Evolutionary conservation across 35 echinoderm and acorn worm genomes (phyloP).

Genomic region (Anneissia japonica): DNA sequence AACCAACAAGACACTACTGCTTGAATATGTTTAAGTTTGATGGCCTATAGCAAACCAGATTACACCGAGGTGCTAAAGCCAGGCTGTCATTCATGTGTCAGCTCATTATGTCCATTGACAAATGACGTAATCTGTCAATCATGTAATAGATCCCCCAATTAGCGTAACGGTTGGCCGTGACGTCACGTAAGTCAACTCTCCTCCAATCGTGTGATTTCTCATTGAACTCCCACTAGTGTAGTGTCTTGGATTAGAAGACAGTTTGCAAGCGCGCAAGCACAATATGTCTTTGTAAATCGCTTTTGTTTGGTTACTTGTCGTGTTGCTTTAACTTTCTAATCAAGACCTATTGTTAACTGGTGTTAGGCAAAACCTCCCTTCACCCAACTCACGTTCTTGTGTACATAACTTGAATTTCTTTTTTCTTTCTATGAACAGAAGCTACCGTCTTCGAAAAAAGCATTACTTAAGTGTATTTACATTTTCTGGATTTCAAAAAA

Average conservation of each 20-base stretch:
- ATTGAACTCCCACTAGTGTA: neutral
- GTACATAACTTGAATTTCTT: neutral
- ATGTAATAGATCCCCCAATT: constrained; percentile 81
- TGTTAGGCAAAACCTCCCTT: neutral
- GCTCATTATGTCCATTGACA: constrained; percentile 85
- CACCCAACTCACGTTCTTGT: neutral
- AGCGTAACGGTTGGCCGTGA: constrained; percentile 59
- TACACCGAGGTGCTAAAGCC: constrained; percentile 41
- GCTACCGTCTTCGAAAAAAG: constrained; percentile 1
- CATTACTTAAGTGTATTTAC: neutral
- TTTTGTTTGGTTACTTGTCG: neutral
- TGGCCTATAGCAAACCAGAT: constrained; percentile 24
- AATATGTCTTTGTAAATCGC: neutral
- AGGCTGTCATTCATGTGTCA: constrained; percentile 71
- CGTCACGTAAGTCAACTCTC: constrained; percentile 25
- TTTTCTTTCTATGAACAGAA: neutral
- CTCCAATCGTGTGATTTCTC: neutral
- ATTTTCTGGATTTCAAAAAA: neutral
- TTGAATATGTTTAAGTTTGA: constrained; percentile 20
- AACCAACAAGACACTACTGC: constrained; percentile 31
- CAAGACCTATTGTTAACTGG: neutral
- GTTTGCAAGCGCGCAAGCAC: neutral
- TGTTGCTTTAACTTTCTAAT: neutral
- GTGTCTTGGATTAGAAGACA: neutral
- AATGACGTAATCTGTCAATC: constrained; percentile 83